phyloP scores from a whole-genome alignment of 1,140 invertebrate genomes.

The Carposina sasakii region DNA sequence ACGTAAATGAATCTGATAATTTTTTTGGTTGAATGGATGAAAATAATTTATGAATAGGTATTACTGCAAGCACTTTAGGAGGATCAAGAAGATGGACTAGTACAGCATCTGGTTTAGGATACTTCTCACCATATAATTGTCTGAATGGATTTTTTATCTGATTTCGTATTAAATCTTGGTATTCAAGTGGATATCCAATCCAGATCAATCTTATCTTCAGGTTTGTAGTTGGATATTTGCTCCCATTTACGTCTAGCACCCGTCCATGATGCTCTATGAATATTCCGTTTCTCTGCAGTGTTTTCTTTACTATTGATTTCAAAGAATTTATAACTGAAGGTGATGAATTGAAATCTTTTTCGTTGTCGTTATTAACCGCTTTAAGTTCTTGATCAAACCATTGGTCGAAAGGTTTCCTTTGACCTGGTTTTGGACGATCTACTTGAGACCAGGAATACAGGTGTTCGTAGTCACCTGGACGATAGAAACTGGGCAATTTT shows the following conservation, averaged over 20 bases:
- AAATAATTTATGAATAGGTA: too few relatives aligned
- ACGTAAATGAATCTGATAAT: too few relatives aligned
- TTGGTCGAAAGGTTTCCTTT: slow-evolving; percentile 26
- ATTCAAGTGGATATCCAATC: slow-evolving; percentile 26
- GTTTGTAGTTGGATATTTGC: slow-evolving; percentile 18
- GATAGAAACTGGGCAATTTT: too few relatives aligned
- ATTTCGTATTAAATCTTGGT: slow-evolving; percentile 21
- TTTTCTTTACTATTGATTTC: slow-evolving; percentile 21
- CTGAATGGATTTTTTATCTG: too few relatives aligned
- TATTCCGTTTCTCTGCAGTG: slow-evolving; percentile 29
- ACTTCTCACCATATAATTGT: too few relatives aligned
- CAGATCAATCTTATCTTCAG: slow-evolving; percentile 30
- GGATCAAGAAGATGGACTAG: too few relatives aligned
- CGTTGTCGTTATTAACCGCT: slow-evolving; percentile 9
- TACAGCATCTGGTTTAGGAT: too few relatives aligned
- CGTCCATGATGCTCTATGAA: slow-evolving; percentile 17
- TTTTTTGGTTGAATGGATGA: too few relatives aligned
- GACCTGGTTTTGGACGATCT: too few relatives aligned
- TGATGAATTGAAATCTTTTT: slow-evolving; percentile 14
- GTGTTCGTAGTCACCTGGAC: too few relatives aligned
- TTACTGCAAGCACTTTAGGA: too few relatives aligned
- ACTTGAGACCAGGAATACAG: too few relatives aligned
- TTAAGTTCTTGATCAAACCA: slow-evolving; percentile 30
- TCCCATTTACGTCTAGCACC: slow-evolving; percentile 24
- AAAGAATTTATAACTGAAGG: slow-evolving; percentile 16